Evolutionary conservation across 2,888 invertebrate species (phyloP).

Genomic region (Scaptomyza tumidula): DNA sequence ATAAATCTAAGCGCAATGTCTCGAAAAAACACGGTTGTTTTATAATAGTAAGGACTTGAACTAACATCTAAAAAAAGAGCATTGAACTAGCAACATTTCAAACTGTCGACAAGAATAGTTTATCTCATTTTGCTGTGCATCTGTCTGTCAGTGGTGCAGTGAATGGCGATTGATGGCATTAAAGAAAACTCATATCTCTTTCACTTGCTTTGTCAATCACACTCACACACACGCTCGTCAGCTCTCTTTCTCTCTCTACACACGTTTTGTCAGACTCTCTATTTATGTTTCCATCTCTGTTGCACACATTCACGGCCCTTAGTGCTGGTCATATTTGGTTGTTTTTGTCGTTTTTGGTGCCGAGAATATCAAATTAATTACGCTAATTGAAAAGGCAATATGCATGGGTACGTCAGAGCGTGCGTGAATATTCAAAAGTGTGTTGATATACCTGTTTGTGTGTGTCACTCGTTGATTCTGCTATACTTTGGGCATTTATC

Average conservation of each 20-base stretch:
- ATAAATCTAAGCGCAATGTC: too few relatives aligned
- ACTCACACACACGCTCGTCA: background rate
- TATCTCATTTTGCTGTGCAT: background rate
- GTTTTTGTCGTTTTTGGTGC: slow-evolving; percentile 33
- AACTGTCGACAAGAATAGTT: background rate
- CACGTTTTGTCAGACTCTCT: background rate
- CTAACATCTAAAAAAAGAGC: too few relatives aligned
- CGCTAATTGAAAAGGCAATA: slow-evolving; percentile 53
- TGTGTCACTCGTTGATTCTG: slow-evolving; percentile 1
- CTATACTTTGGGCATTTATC: background rate
- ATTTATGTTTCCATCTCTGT: background rate
- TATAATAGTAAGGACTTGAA: too few relatives aligned
- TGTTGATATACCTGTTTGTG: background rate
- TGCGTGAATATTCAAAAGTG: background rate
- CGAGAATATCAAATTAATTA: slow-evolving; percentile 55
- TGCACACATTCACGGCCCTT: background rate
- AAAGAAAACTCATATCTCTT: background rate
- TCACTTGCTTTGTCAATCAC: slow-evolving; percentile 6
- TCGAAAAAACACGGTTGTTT: too few relatives aligned
- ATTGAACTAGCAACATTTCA: background rate
- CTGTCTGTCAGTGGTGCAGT: background rate
- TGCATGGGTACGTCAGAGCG: background rate
- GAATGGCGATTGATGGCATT: slow-evolving; percentile 10
- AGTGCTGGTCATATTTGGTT: slow-evolving; percentile 16
- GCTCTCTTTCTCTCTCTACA: too few relatives aligned